Base-by-base conservation (phyloP, 2,888 invertebrate species). In the Margaritifera margaritifera region DNA sequence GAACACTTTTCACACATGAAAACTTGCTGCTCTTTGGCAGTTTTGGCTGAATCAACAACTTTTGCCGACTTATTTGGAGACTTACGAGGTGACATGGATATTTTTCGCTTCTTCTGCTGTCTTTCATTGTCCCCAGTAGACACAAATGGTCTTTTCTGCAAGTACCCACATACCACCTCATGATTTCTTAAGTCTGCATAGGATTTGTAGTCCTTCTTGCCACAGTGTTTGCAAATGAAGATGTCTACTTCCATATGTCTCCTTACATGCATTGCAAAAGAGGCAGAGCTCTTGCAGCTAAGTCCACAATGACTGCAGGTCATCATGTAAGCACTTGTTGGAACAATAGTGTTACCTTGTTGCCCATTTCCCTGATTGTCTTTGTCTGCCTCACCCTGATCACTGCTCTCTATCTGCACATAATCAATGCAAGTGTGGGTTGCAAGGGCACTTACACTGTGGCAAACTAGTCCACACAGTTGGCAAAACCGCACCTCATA, bases 1-100 rank as follows among this genome's bases (percentile, higher is more conserved):
- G 66, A 66, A 75, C 85, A 84, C 20, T 76, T 56, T 53, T 79
- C 73, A 74, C 81, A 78, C 56, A 68, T 69, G 68, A 69, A 63
- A 3, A 65, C 20, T 57, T 61, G 42, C 42, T 42, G 42, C 42
- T 42, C 27, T 27, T 25, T 3, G 54, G 54, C 19, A 18, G n/a
- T 19, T 22, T 24, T 19, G 22, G 57, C 22, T 25, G 18, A 6
- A 57, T 24, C 25, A 25, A 25, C 25, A 25, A 25, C 20, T 25
- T 22, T 19, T 25, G 42, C 42, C 2, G 4, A 5, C 19, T 51
- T 50, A 15, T 60, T 62, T 57, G 61, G 8, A 6, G 58, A 54
- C 52, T 52, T 42, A 42, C 42, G 11, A 42, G 42, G 42, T 42
- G 42, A 42, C 42, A 42, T 42, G 24, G 24, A 57, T 25, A 57